Base-by-base conservation (phyloP, 1,140 invertebrate species). In the Cydia amplana region DNA sequence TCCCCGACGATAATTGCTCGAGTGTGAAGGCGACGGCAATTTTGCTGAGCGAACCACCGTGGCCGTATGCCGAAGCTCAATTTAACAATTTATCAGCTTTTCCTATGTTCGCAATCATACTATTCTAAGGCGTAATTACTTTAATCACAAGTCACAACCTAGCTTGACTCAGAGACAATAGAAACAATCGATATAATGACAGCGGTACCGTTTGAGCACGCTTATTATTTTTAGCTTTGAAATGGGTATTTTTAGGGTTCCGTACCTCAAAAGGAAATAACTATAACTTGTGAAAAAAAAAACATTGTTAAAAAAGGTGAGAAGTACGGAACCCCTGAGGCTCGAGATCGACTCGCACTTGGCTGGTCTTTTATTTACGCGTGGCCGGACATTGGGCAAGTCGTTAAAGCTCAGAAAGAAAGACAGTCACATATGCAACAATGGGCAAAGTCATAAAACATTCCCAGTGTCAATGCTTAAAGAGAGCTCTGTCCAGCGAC, bases 1-100 rank as follows among this genome's bases (percentile, higher is more conserved):
- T 92, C 77, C 73, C 81, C 84, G 88, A 72, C 87, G 86, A 87
- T 89, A 90, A 92, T 91, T 92, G 83, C 80, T 82, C 77, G 83
- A 87, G 88, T 86, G 85, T 88, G 89, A 87, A 88, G 84, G 78
- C 78, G 83, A 79, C 83, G 82, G 81, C 78, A 83, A 87, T 90
- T 80, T 55, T 43, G 55, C 20, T 4, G 51, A 20, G 14, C 74
- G 70, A 83, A 74, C 75, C 73, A 64, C 77, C 78, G 78, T 74
- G 78, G 80, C 75, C 80, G 70, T 79, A 77, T 77, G 78, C 77
- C 75, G 75, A 77, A 78, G 87, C 82, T 84, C 81, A 84, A 87
- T 88, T 88, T 84, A 85, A 81, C 79, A 87, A 89, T 89, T 70
- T 86, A 88, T 80, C 74, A 80, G 78, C 77, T 73, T 73, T 49